phyloP scores from a whole-genome alignment of 2,797 vertebrate genomes.

The Oreochromis mossambicus region DNA sequence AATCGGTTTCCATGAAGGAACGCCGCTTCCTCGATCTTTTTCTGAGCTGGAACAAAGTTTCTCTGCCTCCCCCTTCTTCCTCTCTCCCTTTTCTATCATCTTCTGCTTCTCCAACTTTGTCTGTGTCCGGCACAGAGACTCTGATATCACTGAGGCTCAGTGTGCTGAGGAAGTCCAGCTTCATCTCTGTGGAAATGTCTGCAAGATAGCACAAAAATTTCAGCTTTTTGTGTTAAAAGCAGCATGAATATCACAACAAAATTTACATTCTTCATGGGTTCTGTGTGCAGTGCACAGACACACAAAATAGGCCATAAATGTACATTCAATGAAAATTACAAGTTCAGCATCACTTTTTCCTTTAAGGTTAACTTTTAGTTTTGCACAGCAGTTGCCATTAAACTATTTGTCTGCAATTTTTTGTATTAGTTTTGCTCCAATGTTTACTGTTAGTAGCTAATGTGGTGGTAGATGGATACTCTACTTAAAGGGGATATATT shows the following conservation, averaged over 20 bases:
- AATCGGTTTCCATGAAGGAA: conserved; percentile 78
- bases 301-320: background rate
- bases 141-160: conserved; percentile 60
- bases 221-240: background rate
- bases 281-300: background rate
- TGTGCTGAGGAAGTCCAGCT: conserved; percentile 27
- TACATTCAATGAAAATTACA: background rate
- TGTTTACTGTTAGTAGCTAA: background rate
- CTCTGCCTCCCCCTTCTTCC: conserved; percentile 32
- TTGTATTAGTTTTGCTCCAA: background rate
- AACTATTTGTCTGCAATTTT: rapidly evolving
- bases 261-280: background rate
- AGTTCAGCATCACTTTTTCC: background rate
- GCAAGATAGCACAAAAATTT: background rate
- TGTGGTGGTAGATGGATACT: rapidly evolving
- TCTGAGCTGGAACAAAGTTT: conserved; percentile 55
- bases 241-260: background rate
- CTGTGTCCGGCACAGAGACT: conserved; percentile 33
- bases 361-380: rapidly evolving
- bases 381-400: background rate
- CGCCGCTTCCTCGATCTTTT: conserved; percentile 76
- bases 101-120: background rate
- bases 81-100: background rate
- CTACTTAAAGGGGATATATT: background rate
- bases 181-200: conserved; percentile 54